Evolutionary conservation across 1,140 invertebrate species (phyloP), one percentile per base, ranked within the genome.

Genomic region (Drosophila kanapiae): DNA sequence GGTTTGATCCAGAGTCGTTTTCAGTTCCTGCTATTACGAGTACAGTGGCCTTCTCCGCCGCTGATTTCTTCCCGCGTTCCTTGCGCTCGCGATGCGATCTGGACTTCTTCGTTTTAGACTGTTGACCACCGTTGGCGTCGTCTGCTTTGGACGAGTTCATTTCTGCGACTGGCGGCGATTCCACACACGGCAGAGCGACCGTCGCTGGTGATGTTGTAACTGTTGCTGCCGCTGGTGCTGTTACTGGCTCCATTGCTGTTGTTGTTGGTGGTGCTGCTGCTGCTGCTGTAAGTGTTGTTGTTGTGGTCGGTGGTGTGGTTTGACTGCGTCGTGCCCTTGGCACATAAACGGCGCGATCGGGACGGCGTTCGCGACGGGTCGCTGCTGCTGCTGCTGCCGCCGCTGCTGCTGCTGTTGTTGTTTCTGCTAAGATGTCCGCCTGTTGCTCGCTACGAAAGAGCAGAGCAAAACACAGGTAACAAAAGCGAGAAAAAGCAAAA

Each of bases 261-360:
- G 68, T 56, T 58, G 68, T 35, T 14, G 31, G 7, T 35, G 53
- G 11, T 18, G 57, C n/a, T 18, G 57, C 13, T 16, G 57, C 14
- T 68, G 65, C n/a, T 57, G 65, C 51, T 48, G 61, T 23, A 40
- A 61, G 42, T 23, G 70, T 71, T 63, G 88, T 78, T 74, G 80
- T 90, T 58, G 88, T 78, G 48, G 86, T 91, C 75, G 92, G 91
- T 62, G 84, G 88, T 38, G 91, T 93, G 70, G 94, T 94, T 42
- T 93, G 88, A 75, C 94, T 93, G 57, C 96, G 94, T 64, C 95
- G 93, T 68, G 95, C 95, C 81, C 95, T 94, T 67, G 96, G 96
- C 23, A 97, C 95, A 93, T 97, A 97, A 38, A 97, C 95, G 7
- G 96, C 96, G 6, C 95, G 94, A 92, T 97, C 96, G 59, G 96